phyloP scores from a whole-genome alignment of 2,888 invertebrate genomes.

The Leucophora obtusa region DNA sequence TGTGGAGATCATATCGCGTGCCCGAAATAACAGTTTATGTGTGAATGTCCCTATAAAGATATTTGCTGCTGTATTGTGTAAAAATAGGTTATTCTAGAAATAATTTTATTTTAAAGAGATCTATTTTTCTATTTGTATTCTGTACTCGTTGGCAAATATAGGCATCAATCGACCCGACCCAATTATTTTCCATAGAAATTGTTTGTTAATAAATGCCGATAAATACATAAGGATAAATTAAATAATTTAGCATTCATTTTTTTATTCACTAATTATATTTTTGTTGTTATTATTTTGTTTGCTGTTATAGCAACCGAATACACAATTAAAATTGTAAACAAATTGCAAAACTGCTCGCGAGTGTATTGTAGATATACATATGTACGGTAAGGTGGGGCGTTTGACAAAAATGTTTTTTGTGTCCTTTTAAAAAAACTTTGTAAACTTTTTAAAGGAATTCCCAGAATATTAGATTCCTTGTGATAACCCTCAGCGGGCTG shows the following conservation, averaged over 20 bases:
- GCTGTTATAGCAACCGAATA: constrained; percentile 14
- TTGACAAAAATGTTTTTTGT: too few species aligned
- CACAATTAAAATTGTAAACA: constrained; percentile 32
- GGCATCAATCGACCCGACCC: constrained; percentile 7
- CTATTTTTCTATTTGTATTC: neutral
- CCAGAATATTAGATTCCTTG: too few species aligned
- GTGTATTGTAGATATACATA: too few species aligned
- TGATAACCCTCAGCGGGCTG: too few species aligned
- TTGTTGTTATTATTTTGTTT: constrained; percentile 6
- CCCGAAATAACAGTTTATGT: too few species aligned
- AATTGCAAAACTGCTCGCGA: constrained; percentile 25
- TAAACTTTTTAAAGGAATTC: too few species aligned
- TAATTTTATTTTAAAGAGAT: neutral
- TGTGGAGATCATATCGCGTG: too few species aligned
- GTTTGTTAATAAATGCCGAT: constrained; percentile 2
- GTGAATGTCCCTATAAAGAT: neutral
- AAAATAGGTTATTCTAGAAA: neutral
- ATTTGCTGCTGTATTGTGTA: neutral
- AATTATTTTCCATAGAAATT: constrained; percentile 13
- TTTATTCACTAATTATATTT: constrained; percentile 31
- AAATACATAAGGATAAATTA: constrained; percentile 6
- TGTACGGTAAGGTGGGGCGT: too few species aligned
- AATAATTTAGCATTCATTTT: neutral
- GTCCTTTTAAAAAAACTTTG: too few species aligned
- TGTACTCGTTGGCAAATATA: neutral